Base-by-base conservation (phyloP, 2,797 vertebrate species). In the Halcyon chelicuti region DNA sequence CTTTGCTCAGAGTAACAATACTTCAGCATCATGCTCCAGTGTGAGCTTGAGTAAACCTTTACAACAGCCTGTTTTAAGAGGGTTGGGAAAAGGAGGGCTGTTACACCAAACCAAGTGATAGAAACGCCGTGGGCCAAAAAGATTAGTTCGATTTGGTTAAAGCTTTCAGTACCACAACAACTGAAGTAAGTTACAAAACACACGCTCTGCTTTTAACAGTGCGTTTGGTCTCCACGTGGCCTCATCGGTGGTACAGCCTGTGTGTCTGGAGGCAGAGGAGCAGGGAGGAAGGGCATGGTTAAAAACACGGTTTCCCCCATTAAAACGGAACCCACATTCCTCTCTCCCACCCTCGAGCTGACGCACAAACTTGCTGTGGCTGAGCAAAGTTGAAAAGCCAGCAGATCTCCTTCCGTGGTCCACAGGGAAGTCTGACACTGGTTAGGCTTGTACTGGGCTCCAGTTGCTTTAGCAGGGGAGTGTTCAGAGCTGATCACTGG, bases 401-500 rank as follows among this genome's bases (percentile, higher is more conserved):
- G 42, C 28, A 70, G 40, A 4, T 65, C n/a, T 14, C 17, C 19
- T 73, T 65, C 40, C 15, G 0, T 6, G 19, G 28, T 52, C 52
- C 31, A 37, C 46, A 25, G 37, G 46, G 70, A 68, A 40, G 39
- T 18, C 12, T 51, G 25, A 37, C 15, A 5, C 28, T 46, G 23
- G 20, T 25, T 61, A 44, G 33, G 39, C n/a, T 54, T 26, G 31
- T n/a, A 11, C 10, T 39, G 20, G 26, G 37, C 42, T 82, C 26
- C 2, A 1, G 15, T 39, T 62, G 70, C 67, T 65, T 35, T 21
- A 16, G 57, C 9, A 40, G 82, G 17, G 49, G 40, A 29, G 16
- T 3, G 2, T 40, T 78, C 47, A 3, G 33, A 23, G 8, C 25
- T 23, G 20, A 7, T 23, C 28, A 3, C 20, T 0, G 0, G 29